Base-by-base conservation (phyloP, 2,888 invertebrate species). In the Torymus texanus region DNA sequence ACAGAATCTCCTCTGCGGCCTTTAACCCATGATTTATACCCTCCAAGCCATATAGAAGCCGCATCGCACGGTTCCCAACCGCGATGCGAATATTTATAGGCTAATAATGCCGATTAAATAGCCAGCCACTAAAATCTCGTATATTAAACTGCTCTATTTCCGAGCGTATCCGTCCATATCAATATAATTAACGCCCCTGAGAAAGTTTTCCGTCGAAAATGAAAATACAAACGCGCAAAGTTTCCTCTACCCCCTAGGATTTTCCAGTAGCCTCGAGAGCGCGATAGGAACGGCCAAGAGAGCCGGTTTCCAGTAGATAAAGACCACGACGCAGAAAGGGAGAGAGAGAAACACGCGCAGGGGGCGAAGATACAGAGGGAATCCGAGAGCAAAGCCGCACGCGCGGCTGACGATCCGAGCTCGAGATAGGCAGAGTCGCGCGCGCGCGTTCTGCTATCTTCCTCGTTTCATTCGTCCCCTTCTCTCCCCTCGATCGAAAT, bases 301-400 rank as follows among this genome's bases (percentile, higher is more conserved):
- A 41, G 41, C 41, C 68, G 41, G 56, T 50, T 56, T 24, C 24
- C 12, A n/a, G 24, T 8, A 50, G 55, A 76, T 63, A 76, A 16
- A 63, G 70, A 55, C 59, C 59, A 61, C 2, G 13, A 41, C 41
- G 18, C 24, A 61, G 16, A 59, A 13, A 56, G 63, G 14, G 16
- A n/a, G 58, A 50, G 56, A 53, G 55, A 53, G 11, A 2, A 4
- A 3, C 10, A 8, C 41, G 8, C 8, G 21, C 21, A 21, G 8
- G 41, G 41, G 8, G 41, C 41, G 10, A 41, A 55, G 61, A 18
- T 10, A 16, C 14, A 55, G 10, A 18, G 72, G 59, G 65, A 71
- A 77, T 70, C 70, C 50, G 21, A 8, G 41, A 56, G 24, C 13
- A 55, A 51, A 75, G 61, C 75, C 59, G 29, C 16, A 21, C 29